Percentiles rank a stretch among this genome's conserved stretches.
These are phyloP conservation scores for Cynoglossus semilaevis DNA, from an alignment of 2,113 vertebrate species.

Conservation along the genomic window DNA sequence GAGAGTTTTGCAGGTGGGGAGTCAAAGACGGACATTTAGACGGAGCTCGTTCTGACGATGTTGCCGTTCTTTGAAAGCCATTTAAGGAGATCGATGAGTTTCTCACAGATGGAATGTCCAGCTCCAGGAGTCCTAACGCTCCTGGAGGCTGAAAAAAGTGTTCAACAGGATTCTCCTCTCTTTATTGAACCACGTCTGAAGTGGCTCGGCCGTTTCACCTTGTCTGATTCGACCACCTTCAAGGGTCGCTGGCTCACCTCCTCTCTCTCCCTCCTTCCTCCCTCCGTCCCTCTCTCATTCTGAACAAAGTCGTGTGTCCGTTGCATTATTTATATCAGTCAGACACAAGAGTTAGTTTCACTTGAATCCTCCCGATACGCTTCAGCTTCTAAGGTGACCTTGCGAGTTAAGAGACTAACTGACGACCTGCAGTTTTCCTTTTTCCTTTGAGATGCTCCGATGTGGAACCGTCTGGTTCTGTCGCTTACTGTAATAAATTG, in stretches of 20 bases:
- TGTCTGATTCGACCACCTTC: conserved; percentile 14
- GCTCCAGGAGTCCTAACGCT: background rate
- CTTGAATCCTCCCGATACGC: conserved; percentile 19
- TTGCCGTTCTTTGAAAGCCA: no score
- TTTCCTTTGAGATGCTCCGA: conserved; percentile 49
- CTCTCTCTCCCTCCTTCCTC: background rate
- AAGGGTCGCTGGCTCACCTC: conserved; percentile 5
- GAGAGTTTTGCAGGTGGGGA: no score
- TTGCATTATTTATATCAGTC: conserved; percentile 60
- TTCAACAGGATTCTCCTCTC: conserved; percentile 37
- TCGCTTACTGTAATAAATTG: conserved; percentile 90
- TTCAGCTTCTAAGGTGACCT: conserved; percentile 19
- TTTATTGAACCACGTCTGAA: conserved; percentile 24
- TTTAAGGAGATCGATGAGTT: no score
- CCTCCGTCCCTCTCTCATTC: conserved; percentile 1
- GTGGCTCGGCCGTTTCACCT: conserved; percentile 40
- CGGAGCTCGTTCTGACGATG: no score
- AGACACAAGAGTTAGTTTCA: conserved; percentile 34
- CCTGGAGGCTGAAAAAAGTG: conserved; percentile 33
- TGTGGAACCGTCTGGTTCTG: conserved; percentile 73
- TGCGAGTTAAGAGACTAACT: conserved; percentile 12
- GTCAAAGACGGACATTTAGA: no score
- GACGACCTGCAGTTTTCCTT: conserved; percentile 25
- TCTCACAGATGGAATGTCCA: conserved; percentile 4
- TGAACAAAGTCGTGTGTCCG: conserved; percentile 17